phyloP scores from a whole-genome alignment of 2,888 invertebrate genomes.

The Mythimna vitellina region DNA sequence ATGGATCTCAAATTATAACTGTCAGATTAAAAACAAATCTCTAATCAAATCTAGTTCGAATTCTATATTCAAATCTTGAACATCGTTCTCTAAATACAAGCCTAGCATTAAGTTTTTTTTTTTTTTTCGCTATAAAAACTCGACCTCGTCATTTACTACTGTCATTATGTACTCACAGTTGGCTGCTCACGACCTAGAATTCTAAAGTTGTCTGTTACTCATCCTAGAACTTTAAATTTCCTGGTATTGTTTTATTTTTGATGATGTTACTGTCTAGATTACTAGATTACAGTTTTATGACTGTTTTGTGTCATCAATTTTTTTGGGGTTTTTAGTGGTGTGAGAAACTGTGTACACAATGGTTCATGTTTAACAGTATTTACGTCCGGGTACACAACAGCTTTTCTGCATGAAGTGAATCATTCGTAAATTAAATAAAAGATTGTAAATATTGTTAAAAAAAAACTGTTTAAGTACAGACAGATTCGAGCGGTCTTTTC shows the following conservation, averaged over 20 bases:
- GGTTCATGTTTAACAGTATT: conserved; percentile 11
- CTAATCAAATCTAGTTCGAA: neutral
- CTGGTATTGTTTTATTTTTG: conserved; percentile 61
- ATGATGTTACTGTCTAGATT: conserved; percentile 28
- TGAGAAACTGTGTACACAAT: conserved; percentile 50
- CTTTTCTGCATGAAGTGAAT: conserved; percentile 16
- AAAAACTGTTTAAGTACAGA: neutral
- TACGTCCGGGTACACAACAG: conserved; percentile 17
- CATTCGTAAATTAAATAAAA: conserved; percentile 16
- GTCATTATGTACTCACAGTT: conserved; percentile 62
- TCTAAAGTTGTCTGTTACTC: conserved; percentile 65
- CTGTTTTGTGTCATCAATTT: conserved; percentile 41
- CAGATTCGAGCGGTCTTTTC: neutral
- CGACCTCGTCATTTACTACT: conserved; percentile 39
- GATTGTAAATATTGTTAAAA: neutral
- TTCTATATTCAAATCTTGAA: conserved; percentile 4
- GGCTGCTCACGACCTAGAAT: conserved; percentile 66
- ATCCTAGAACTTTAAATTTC: conserved; percentile 64
- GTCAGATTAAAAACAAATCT: neutral
- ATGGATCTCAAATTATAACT: conserved; percentile 8
- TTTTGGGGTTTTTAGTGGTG: conserved; percentile 26
- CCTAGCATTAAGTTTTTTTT: conserved; percentile 15
- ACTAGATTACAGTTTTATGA: conserved; percentile 37
- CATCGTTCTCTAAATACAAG: neutral
- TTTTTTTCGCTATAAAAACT: conserved; percentile 40